These are phyloP conservation scores for Cyrtorhinus lividipennis DNA, from an alignment of 1,140 invertebrate genomes.

Conservation along the genomic window DNA sequence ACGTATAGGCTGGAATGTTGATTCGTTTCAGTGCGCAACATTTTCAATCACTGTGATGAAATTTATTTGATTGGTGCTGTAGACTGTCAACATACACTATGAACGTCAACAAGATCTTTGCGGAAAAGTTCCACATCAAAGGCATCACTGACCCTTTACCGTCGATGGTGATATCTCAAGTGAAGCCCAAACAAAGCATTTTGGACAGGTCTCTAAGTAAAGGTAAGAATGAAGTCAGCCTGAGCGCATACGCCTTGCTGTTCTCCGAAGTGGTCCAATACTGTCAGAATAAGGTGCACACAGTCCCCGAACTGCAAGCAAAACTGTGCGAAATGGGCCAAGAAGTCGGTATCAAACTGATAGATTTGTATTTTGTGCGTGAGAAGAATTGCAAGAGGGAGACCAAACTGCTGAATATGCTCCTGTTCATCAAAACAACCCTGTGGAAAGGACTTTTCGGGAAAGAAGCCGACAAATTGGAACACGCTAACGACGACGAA, in stretches of 20 bases:
- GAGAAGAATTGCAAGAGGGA: conserved; percentile 90
- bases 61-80: too few relatives aligned
- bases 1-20: too few relatives aligned
- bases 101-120: conserved; percentile 10
- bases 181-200: conserved; percentile 59
- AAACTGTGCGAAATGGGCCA: conserved; percentile 82
- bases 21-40: too few relatives aligned
- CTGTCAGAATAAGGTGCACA: conserved; percentile 89
- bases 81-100: too few relatives aligned
- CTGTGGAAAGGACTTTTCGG: conserved; percentile 97
- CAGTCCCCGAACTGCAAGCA: conserved; percentile 84
- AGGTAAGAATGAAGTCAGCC: conserved; percentile 79
- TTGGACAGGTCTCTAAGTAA: conserved; percentile 83
- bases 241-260: conserved; percentile 86
- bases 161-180: conserved; percentile 29
- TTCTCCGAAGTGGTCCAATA: conserved; percentile 98
- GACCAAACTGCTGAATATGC: conserved; percentile 86
- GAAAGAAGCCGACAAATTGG: conserved; percentile 95
- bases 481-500: conserved; percentile 97
- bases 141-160: background rate
- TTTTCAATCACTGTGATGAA: too few relatives aligned
- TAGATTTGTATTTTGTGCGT: conserved; percentile 85
- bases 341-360: conserved; percentile 83
- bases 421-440: conserved; percentile 90
- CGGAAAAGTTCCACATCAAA: conserved; percentile 5